These are phyloP conservation scores for Promerops cafer DNA, from an alignment of 2,113 vertebrate species.

Conservation along the genomic window DNA sequence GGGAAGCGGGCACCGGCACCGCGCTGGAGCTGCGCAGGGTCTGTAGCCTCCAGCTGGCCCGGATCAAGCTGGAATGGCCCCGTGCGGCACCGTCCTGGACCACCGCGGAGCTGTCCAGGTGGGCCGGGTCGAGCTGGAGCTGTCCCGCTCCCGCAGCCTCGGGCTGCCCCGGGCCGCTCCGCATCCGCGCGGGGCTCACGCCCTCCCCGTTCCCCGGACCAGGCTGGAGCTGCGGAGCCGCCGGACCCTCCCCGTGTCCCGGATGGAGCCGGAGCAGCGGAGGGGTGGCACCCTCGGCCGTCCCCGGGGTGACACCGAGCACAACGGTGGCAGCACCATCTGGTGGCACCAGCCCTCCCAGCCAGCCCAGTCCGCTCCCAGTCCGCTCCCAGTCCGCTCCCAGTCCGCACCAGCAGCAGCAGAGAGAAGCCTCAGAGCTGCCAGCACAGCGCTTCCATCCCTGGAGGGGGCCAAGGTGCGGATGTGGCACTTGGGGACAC, in stretches of 20 bases:
- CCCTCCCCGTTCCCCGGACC: neutral
- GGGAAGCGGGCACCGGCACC: accelerated
- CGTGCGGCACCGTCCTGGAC: neutral
- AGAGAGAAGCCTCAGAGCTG: neutral
- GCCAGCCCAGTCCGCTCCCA: neutral
- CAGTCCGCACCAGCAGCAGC: neutral
- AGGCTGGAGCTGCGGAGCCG: neutral
- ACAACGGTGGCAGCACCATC: neutral
- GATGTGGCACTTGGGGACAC: neutral
- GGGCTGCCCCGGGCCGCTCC: no score
- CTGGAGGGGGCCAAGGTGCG: accelerated
- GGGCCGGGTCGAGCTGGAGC: neutral
- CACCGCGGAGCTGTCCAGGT: neutral
- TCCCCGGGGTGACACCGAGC: neutral
- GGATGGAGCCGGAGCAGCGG: accelerated
- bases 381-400: neutral
- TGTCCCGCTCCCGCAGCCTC: no score
- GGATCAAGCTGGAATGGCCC: no score
- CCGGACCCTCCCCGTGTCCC: neutral
- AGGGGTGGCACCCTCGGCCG: neutral
- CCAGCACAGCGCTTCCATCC: accelerated
- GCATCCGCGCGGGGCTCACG: no score
- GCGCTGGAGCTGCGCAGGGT: accelerated
- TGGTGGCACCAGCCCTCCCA: neutral
- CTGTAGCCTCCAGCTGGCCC: neutral